phyloP scores from a whole-genome alignment of 1,140 invertebrate genomes.

The Pseudachorutes palmiensis region DNA sequence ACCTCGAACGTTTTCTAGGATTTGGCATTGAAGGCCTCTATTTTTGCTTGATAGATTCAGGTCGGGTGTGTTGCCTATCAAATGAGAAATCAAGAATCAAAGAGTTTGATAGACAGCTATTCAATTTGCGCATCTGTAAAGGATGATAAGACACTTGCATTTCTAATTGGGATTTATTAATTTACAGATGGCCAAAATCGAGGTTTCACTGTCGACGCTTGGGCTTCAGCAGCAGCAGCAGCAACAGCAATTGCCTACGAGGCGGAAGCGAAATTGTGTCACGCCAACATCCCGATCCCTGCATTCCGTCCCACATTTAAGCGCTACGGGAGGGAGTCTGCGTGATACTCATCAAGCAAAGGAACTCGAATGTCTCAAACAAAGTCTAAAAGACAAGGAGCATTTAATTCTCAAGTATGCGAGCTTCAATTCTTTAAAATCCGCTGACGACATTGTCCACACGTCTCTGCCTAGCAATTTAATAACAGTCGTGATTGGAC shows the following conservation, averaged over 20 bases:
- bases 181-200: slow-evolving; percentile 70
- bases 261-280: slow-evolving; percentile 24
- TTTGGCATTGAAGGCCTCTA: too few species aligned
- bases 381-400: slow-evolving; percentile 67
- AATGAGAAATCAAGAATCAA: too few species aligned
- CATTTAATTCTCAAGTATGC: slow-evolving; percentile 67
- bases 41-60: too few species aligned
- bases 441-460: too few species aligned
- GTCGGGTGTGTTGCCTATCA: too few species aligned
- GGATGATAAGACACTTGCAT: neutral
- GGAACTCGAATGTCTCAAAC: slow-evolving; percentile 61
- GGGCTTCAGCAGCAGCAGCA: slow-evolving; percentile 48
- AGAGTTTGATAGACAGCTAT: too few species aligned
- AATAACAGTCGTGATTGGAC: too few species aligned
- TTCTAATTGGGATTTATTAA: neutral
- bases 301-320: slow-evolving; percentile 14
- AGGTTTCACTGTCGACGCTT: slow-evolving; percentile 64
- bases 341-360: slow-evolving; percentile 43
- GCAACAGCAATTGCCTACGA: slow-evolving; percentile 42
- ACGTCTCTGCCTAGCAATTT: too few species aligned
- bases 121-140: too few species aligned
- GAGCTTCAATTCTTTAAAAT: too few species aligned
- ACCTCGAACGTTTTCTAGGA: too few species aligned
- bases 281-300: neutral
- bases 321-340: slow-evolving; percentile 38